These are phyloP conservation scores for Phortica variegata DNA, from an alignment of 1,140 invertebrate genomes.

Conservation along the genomic window DNA sequence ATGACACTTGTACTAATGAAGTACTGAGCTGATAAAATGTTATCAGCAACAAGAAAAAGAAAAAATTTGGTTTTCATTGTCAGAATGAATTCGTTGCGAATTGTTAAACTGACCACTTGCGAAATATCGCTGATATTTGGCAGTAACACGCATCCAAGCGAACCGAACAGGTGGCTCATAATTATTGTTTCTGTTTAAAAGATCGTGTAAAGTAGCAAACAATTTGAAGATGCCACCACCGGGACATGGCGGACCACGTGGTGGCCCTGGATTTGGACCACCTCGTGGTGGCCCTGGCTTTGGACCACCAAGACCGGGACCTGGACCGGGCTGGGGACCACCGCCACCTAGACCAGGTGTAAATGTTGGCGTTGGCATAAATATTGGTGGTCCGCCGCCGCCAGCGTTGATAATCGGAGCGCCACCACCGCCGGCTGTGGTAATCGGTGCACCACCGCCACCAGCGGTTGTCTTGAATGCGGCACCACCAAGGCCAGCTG, in stretches of 20 bases:
- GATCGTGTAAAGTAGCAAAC: no score
- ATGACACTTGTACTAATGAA: constrained; percentile 15
- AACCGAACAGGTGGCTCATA: constrained; percentile 5
- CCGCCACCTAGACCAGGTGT: constrained; percentile 24
- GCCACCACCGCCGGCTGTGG: constrained; percentile 6
- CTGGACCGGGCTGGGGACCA: constrained; percentile 26
- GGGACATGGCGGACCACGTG: constrained; percentile 3
- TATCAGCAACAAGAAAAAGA: no score
- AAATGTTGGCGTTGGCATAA: constrained; percentile 40
- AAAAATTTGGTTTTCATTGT: no score
- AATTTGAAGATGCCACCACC: constrained; percentile 37
- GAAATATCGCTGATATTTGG: background rate
- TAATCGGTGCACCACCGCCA: constrained; percentile 25
- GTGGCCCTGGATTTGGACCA: constrained; percentile 15
- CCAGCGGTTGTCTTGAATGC: constrained; percentile 14
- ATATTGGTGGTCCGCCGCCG: constrained; percentile 31
- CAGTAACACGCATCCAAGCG: constrained; percentile 6
- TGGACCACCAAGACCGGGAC: constrained; percentile 23
- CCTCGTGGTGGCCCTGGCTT: constrained; percentile 24
- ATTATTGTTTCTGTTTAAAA: no score
- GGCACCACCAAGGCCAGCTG: constrained; percentile 22
- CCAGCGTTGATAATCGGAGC: background rate
- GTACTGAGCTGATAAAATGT: background rate
- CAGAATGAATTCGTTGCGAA: no score
- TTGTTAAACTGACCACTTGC: constrained; percentile 10